Conservation (phyloP, 2,888 invertebrate species). For the Apodemia mormo region DNA sequence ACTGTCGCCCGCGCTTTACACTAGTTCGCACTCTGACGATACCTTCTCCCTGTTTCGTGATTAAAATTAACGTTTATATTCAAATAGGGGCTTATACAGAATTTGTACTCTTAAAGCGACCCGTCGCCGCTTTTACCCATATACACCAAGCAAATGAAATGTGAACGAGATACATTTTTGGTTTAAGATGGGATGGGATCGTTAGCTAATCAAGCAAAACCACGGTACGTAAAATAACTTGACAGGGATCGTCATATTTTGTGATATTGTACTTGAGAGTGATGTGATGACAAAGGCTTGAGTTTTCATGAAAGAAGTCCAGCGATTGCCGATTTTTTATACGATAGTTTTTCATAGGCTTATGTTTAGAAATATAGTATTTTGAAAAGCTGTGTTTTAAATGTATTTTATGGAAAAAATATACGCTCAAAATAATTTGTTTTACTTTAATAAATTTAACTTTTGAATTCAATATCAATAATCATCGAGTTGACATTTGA, state of each 20-base stretch:
- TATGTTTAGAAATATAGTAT: too few species aligned
- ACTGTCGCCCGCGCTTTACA: constrained; percentile 59
- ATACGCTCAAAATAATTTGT: too few species aligned
- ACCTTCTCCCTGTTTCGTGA: constrained; percentile 67
- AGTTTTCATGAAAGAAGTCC: too few species aligned
- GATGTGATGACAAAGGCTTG: constrained; percentile 32
- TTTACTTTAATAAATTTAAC: too few species aligned
- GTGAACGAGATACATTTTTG: constrained; percentile 31
- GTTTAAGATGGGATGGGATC: constrained; percentile 30
- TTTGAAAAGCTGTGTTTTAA: too few species aligned
- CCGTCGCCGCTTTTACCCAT: constrained; percentile 63
- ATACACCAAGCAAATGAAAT: constrained; percentile 42
- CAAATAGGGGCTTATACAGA: constrained; percentile 84
- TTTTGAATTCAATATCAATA: too few species aligned
- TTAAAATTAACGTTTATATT: constrained; percentile 73
- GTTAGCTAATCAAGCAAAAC: constrained; percentile 58
- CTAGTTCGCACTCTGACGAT: constrained; percentile 55
- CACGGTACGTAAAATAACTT: constrained; percentile 56
- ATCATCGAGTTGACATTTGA: too few species aligned
- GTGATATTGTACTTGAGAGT: constrained; percentile 61
- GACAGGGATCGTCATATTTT: constrained; percentile 53
- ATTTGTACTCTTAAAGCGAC: constrained; percentile 86
- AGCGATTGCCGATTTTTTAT: too few species aligned
- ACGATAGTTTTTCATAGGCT: too few species aligned
- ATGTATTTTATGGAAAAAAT: too few species aligned